These are phyloP conservation scores for Podarcis cretensis DNA, from an alignment of 2,113 vertebrate genomes.

Conservation along the genomic window DNA sequence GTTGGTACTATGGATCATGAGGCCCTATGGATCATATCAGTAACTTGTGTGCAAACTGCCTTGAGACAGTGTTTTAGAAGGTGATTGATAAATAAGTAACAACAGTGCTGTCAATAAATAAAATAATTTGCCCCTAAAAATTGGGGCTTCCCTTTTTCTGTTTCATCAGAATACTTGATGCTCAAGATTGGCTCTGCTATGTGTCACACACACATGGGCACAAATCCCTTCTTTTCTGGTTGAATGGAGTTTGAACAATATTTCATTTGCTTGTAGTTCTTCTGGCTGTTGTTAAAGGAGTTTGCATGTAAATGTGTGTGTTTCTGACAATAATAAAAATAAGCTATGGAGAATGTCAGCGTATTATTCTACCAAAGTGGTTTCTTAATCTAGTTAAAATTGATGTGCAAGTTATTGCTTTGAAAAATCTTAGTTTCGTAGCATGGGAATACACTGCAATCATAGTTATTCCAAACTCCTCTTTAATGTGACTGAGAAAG, in stretches of 20 bases:
- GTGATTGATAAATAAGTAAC: too few relatives aligned
- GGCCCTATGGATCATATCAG: too few relatives aligned
- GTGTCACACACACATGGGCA: too few relatives aligned
- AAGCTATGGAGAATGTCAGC: neutral
- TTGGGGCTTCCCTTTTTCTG: neutral
- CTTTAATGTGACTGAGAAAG: constrained; percentile 8
- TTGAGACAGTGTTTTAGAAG: too few relatives aligned
- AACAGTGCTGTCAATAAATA: neutral
- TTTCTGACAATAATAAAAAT: neutral
- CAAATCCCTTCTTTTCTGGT: neutral
- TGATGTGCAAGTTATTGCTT: neutral
- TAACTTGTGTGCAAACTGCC: too few relatives aligned
- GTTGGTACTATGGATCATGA: too few relatives aligned
- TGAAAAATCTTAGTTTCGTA: neutral
- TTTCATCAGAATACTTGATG: neutral
- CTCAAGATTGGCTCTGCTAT: neutral
- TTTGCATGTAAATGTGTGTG: neutral
- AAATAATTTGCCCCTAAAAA: neutral
- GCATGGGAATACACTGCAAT: neutral
- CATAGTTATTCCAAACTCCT: neutral
- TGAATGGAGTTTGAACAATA: neutral
- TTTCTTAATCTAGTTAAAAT: constrained; percentile 2
- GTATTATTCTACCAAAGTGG: neutral
- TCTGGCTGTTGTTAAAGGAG: neutral
- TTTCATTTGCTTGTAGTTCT: neutral